Evolutionary conservation across 1,140 invertebrate genomes (phyloP).

Genomic region (Papilio dardanus): DNA sequence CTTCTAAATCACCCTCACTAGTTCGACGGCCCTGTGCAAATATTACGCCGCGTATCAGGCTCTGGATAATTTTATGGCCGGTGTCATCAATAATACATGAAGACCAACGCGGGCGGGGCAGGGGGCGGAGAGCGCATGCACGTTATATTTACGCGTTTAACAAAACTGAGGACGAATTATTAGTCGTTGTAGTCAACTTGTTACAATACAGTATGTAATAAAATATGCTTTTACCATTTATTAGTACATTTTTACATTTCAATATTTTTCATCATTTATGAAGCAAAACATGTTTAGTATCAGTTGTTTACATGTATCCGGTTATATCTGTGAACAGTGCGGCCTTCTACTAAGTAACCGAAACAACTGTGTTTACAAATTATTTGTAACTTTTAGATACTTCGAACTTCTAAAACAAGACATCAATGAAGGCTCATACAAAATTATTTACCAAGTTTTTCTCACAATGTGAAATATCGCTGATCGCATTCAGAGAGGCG

Average conservation of each 20-base stretch:
- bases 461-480: not conserved
- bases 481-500: conserved; percentile 39
- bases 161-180: conserved; percentile 21
- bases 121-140: too few relatives aligned
- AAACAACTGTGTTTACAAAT: too few relatives aligned
- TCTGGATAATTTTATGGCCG: conserved; percentile 53
- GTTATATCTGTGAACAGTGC: not conserved
- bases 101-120: not conserved
- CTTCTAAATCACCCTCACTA: conserved; percentile 73
- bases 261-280: too few relatives aligned
- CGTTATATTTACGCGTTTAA: conserved; percentile 26
- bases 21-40: conserved; percentile 76
- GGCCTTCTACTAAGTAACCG: too few relatives aligned
- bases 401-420: too few relatives aligned
- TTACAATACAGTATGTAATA: not conserved
- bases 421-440: too few relatives aligned
- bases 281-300: too few relatives aligned
- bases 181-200: not conserved
- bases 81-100: conserved; percentile 39
- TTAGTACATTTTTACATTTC: not conserved
- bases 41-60: conserved; percentile 60
- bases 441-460: not conserved
- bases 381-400: too few relatives aligned
- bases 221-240: not conserved
- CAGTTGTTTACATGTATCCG: too few relatives aligned